Base-by-base conservation (phyloP, 2,888 invertebrate genomes). In the Azorinus chamasolen region DNA sequence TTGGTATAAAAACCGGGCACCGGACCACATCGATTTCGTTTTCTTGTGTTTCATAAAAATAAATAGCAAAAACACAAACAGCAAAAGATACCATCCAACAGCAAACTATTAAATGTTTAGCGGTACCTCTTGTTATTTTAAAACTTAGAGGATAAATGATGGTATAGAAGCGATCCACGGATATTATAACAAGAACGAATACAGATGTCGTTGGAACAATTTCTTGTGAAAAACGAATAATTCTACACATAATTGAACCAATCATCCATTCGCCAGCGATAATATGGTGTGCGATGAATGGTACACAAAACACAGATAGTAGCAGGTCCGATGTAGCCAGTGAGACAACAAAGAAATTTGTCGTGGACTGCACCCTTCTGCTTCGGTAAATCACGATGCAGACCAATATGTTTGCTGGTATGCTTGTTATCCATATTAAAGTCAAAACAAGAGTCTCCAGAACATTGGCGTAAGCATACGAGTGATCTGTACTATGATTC, bases 61-160 rank as follows among this genome's bases (percentile, higher is more conserved):
- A 89, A 37, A 91, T 61, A 25, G 83, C 79, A n/a, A 87, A 84
- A 10, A 80, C 59, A 37, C 89, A 87, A 4, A 88, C 51, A 0
- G 87, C 37, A 2, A 78, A 68, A 0, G 90, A 73, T 6, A 84
- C 18, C 1, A 83, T 5, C 88, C 90, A 91, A 27, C 87, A 87
- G 5, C 65, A 62, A 0, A 79, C 27, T 16, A 91, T 89, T 86
- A 92, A 87, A 55, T 86, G 84, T 73, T 91, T 91, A 32, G 92
- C 90, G 2, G 89, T 88, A 10, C 83, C 84, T 5, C 91, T 78
- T 1, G 91, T 92, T 25, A 92, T 87, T 74, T 90, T 92, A 79
- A 92, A 92, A 76, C 90, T 91, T 25, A 92, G 83, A 0, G 92
- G 92, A 69, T 91, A 90, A n/a, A 92, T 84, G 25, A 92, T 91